Percentiles rank a stretch among this genome's conserved stretches.
phyloP scores from a whole-genome alignment of 1,140 invertebrate genomes.

The Pseudachorutes palmiensis region DNA sequence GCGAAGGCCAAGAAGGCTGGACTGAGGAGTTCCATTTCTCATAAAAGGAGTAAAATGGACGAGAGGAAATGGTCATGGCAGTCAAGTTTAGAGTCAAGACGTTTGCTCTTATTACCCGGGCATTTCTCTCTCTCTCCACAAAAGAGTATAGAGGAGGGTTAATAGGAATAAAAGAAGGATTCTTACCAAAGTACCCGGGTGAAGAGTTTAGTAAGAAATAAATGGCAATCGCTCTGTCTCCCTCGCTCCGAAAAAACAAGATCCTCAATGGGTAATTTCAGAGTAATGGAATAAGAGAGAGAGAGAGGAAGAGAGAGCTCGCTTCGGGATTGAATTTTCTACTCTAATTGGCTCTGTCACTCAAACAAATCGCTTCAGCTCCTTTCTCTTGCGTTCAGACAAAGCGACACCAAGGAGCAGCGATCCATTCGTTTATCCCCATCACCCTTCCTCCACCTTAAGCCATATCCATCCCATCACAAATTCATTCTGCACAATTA shows the following conservation, averaged over 20 bases:
- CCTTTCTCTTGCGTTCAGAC: background rate
- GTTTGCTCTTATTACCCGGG: background rate
- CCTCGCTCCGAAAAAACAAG: slow-evolving; percentile 28
- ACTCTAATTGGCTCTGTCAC: slow-evolving; percentile 41
- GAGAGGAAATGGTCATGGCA: no score
- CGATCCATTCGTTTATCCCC: background rate
- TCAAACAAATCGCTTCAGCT: slow-evolving; percentile 39
- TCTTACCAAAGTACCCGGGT: background rate
- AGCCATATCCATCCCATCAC: no score
- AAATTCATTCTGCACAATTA: slow-evolving; percentile 3
- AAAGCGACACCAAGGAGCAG: background rate
- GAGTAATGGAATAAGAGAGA: slow-evolving; percentile 40
- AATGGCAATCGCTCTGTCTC: slow-evolving; percentile 38
- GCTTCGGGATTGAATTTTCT: slow-evolving; percentile 40
- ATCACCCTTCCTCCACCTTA: background rate
- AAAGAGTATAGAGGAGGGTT: background rate
- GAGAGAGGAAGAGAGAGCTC: slow-evolving; percentile 21
- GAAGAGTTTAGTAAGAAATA: slow-evolving; percentile 31
- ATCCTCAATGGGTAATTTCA: slow-evolving; percentile 40
- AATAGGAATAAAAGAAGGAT: no score
- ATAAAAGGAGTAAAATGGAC: background rate
- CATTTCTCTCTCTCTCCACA: background rate
- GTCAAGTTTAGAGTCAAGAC: background rate
- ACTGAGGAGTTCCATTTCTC: background rate
- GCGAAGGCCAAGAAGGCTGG: background rate